Evolutionary conservation across 1,140 invertebrate species (phyloP).

Genomic region (Sycophaga agraensis): DNA sequence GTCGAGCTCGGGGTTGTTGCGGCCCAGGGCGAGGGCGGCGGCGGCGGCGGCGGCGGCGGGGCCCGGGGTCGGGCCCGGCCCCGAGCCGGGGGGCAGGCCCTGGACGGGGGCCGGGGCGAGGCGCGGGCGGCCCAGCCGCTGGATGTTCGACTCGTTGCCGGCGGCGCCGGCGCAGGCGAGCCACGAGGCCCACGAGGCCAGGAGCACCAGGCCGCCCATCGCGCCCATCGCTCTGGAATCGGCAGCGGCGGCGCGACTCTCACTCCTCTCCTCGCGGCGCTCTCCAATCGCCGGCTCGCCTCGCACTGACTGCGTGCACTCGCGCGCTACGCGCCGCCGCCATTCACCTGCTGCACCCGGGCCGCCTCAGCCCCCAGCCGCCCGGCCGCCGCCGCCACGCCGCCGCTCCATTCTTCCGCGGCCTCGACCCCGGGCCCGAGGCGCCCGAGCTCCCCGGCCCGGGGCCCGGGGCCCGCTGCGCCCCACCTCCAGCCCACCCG

Average conservation of each 20-base stretch:
- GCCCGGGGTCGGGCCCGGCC: slow-evolving; percentile 33
- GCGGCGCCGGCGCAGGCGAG: neutral
- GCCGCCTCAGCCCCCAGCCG: too few species aligned
- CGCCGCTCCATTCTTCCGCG: slow-evolving; percentile 35
- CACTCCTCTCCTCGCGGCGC: slow-evolving; percentile 8
- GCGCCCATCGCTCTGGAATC: too few species aligned
- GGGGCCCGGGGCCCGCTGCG: neutral
- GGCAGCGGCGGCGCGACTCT: slow-evolving; percentile 33
- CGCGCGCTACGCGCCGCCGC: neutral
- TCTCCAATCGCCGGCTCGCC: neutral
- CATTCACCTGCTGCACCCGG: too few species aligned
- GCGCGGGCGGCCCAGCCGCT: slow-evolving; percentile 23
- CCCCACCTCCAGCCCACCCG: too few species aligned
- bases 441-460: slow-evolving; percentile 48
- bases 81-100: slow-evolving; percentile 43
- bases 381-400: too few species aligned
- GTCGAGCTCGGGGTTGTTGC: slow-evolving; percentile 53
- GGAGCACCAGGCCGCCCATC: too few species aligned
- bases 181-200: too few species aligned
- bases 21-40: slow-evolving; percentile 38
- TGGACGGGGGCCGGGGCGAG: slow-evolving; percentile 8
- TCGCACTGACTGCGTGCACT: neutral
- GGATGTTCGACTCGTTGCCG: slow-evolving; percentile 42
- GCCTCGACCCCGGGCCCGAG: too few species aligned
- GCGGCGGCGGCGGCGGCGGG: neutral